Percentiles rank a stretch among this genome's conserved stretches.
phyloP scores from a whole-genome alignment of 1,140 invertebrate species.

The Maconellicoccus hirsutus region DNA sequence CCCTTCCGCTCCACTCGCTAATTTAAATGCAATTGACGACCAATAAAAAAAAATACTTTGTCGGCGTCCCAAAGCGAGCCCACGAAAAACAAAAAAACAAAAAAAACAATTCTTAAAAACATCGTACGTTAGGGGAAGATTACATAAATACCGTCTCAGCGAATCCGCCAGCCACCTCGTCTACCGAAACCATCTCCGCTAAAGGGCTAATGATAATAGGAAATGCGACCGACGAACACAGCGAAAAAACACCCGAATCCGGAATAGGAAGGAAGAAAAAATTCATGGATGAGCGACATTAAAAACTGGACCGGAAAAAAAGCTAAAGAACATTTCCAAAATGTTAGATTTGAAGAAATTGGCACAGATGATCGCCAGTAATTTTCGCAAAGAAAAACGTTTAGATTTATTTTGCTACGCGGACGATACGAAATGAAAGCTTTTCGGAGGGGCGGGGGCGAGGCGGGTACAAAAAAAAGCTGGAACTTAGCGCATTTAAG shows the following conservation, averaged over 20 bases:
- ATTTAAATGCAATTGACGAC: too few relatives aligned
- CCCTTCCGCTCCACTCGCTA: too few relatives aligned
- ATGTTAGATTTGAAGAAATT: neutral
- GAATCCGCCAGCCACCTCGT: too few relatives aligned
- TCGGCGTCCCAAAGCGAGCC: too few relatives aligned
- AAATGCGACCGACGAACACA: neutral
- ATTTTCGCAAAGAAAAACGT: neutral
- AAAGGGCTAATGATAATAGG: neutral
- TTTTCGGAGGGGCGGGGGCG: neutral
- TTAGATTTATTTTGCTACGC: neutral
- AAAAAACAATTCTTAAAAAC: too few relatives aligned
- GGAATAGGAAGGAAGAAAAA: neutral
- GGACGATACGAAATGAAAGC: too few relatives aligned
- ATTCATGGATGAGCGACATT: neutral
- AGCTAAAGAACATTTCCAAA: neutral
- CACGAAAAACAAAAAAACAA: too few relatives aligned
- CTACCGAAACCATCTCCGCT: neutral
- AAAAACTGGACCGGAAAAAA: neutral
- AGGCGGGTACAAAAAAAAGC: too few relatives aligned
- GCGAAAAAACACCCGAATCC: neutral
- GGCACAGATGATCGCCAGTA: slow-evolving; percentile 1
- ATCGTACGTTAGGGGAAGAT: too few relatives aligned
- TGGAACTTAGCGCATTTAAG: too few relatives aligned
- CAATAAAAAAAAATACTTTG: too few relatives aligned
- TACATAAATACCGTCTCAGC: too few relatives aligned